A percentile compares a stretch with the other conserved stretches of the same genome.
phyloP scores from a whole-genome alignment of 2,113 vertebrate genomes.

The Bolborhynchus lineola region DNA sequence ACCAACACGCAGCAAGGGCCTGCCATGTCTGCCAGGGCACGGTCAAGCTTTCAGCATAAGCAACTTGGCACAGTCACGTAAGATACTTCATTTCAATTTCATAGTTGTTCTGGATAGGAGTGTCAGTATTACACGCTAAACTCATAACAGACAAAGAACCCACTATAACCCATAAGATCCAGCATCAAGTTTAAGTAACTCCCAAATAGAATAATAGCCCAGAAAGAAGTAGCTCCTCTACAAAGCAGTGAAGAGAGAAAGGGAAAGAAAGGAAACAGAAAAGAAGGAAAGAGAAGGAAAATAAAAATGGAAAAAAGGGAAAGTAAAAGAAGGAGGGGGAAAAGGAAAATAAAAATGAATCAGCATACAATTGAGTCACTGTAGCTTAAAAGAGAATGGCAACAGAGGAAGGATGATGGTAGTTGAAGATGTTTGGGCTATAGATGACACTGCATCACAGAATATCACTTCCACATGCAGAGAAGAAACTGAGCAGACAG shows the following conservation, averaged over 20 bases:
- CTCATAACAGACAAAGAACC: not conserved
- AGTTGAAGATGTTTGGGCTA: not conserved
- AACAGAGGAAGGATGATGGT: not conserved
- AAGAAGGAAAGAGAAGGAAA: not conserved
- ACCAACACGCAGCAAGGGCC: not conserved
- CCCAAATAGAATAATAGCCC: not conserved
- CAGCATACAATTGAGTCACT: not conserved
- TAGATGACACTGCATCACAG: not conserved
- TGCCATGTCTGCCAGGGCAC: not conserved
- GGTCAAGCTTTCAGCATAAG: not conserved
- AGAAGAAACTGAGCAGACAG: not conserved
- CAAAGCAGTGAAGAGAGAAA: not conserved
- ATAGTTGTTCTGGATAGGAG: not conserved
- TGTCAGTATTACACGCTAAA: not conserved
- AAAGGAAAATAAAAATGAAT: not conserved
- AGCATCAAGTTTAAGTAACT: not conserved
- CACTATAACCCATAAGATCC: not conserved
- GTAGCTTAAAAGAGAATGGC: not conserved
- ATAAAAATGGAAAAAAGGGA: not conserved
- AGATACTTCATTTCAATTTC: not conserved
- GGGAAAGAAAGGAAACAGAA: not conserved
- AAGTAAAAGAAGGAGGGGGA: not conserved
- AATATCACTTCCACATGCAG: constrained; percentile 34
- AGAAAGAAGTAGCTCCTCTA: not conserved
- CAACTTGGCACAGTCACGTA: not conserved